Conservation (phyloP, 2,797 vertebrate species). For the Stomatorhinus walkeri region DNA sequence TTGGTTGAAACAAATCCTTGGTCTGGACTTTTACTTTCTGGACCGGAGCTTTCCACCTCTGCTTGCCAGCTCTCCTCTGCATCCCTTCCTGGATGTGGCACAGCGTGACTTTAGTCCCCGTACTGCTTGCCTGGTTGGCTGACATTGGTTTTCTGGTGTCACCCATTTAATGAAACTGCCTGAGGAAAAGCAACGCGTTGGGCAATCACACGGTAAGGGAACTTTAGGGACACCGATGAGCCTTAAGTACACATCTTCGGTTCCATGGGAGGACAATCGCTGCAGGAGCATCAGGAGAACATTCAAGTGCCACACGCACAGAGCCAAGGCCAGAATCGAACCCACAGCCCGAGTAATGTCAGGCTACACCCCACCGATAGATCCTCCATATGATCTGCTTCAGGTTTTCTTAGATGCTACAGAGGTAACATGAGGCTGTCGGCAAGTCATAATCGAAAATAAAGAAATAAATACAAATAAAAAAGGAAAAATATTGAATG, state of each 20-base stretch:
- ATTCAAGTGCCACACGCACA: not conserved
- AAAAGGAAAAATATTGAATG: slow-evolving; percentile 11
- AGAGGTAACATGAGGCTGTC: not conserved
- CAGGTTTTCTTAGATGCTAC: not conserved
- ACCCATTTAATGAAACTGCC: not conserved
- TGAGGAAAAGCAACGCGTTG: not conserved
- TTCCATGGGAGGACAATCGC: not conserved
- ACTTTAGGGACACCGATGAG: not conserved
- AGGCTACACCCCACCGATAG: not conserved
- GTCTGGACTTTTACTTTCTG: not conserved
- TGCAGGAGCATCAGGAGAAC: not conserved
- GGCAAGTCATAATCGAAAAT: not conserved
- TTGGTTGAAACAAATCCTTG: not conserved
- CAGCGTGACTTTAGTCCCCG: not conserved
- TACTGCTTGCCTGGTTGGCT: not conserved
- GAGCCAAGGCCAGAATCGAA: not conserved
- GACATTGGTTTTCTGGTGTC: not conserved
- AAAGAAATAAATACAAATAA: slow-evolving; percentile 1
- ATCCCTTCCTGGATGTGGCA: not conserved
- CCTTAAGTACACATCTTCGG: not conserved
- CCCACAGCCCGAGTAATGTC: not conserved
- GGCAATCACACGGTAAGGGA: not conserved
- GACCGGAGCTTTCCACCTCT: not conserved
- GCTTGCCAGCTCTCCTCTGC: not conserved
- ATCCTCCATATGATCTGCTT: not conserved